Evolutionary conservation across 2,113 vertebrate species (phyloP), one percentile per base, ranked within the genome.

Genomic region (human (Homo sapiens)): DNA sequence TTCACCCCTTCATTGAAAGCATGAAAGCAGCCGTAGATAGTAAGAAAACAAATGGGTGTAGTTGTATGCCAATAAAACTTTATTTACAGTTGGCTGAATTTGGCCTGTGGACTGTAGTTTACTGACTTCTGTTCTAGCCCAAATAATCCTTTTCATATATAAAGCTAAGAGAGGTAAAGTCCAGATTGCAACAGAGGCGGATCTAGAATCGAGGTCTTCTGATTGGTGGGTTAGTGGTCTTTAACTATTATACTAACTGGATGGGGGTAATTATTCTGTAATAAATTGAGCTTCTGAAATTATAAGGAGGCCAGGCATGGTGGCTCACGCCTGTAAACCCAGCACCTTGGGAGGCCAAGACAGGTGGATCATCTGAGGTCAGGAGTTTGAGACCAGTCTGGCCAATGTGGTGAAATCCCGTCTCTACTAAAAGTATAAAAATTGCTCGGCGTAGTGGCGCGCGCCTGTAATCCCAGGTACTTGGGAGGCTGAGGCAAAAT

Each of bases 281-380:
- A 80, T 86, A 97, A 75, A 90, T 48, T 23, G 43, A 95, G 48
- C 14, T 70, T 96, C 76, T 89, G 64, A 96, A 87, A 80, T 35
- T 61, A 30, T 57, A 85, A 68, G 9, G 32, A 2, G 23, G 52
- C 16, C 6, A 6, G 27, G 61, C 12, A 6, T 30, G 12, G 61
- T 64, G 27, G 61, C 30, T 64, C 12, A 64, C 1, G 12, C 61
- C 61, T 64, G 27, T 30, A 64, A 64, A 32, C 12, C 61, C 61
- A 64, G 27, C 61, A 64, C 57, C 23, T 59, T 64, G 61, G 27
- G 61, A 64, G 61, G 12, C 5, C 11, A 13, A 64, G 27, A 30
- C 5, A 30, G 27, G 13, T 64, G 61, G 61, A 64, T 30, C 5
- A 12, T 12, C 61, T 64, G 61, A 64, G 61, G 61, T 64, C 61